Evolutionary conservation across 2,797 vertebrate genomes (phyloP).

Genomic region (Simalia tracyae): DNA sequence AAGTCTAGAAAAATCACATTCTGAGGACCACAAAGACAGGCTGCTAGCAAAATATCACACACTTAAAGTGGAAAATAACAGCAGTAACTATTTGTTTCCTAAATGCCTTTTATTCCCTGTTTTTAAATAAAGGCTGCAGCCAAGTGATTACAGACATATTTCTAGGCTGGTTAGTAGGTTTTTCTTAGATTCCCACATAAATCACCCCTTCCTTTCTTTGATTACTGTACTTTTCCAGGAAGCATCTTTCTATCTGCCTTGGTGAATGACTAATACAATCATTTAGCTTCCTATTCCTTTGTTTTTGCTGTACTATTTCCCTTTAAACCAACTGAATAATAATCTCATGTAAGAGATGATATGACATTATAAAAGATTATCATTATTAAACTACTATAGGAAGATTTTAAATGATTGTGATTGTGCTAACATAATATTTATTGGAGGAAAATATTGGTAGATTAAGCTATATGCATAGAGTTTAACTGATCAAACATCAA

Average conservation of each 20-base stretch:
- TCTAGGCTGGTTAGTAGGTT: constrained; percentile 8
- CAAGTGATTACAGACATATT: constrained; percentile 2
- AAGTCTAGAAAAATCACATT: constrained; percentile 65
- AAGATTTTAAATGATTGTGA: background rate
- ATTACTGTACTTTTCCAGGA: constrained; percentile 53
- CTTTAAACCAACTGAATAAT: background rate
- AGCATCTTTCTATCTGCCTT: constrained; percentile 34
- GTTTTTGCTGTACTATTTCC: background rate
- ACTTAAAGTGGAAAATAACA: constrained; percentile 48
- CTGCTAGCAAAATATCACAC: constrained; percentile 65
- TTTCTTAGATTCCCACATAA: constrained; percentile 19
- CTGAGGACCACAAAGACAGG: constrained; percentile 66
- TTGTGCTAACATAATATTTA: background rate
- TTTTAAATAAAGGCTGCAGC: constrained; percentile 7
- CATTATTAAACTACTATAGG: background rate
- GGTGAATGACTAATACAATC: constrained; percentile 35
- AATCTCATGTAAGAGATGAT: background rate
- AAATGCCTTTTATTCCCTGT: constrained; percentile 51
- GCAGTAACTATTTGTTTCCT: constrained; percentile 46
- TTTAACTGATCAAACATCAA: background rate
- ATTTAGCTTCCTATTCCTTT: constrained; percentile 35
- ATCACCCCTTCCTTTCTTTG: constrained; percentile 37
- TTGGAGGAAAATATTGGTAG: background rate
- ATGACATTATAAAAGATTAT: background rate
- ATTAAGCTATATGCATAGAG: background rate